These are phyloP conservation scores for Holocentrus rufus DNA, from an alignment of 2,797 vertebrate genomes.

Conservation along the genomic window DNA sequence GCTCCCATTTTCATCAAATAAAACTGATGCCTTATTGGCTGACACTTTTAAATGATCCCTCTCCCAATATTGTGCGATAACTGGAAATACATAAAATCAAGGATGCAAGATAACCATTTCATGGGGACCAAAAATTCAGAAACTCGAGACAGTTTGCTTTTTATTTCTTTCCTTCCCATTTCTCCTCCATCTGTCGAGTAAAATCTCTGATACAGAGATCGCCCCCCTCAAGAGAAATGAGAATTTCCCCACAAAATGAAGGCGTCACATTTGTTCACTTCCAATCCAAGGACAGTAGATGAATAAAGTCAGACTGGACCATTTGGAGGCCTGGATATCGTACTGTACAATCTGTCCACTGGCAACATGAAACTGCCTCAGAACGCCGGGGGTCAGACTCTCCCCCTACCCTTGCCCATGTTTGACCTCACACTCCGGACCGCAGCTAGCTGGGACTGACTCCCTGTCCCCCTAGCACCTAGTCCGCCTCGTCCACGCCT, in stretches of 20 bases:
- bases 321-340: constrained; percentile 16
- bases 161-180: too few species aligned
- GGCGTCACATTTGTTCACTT: neutral
- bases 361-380: constrained; percentile 26
- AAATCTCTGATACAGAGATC: too few species aligned
- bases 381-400: constrained; percentile 11
- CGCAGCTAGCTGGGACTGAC: constrained; percentile 27
- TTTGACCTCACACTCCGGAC: constrained; percentile 60
- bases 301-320: neutral
- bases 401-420: constrained; percentile 28
- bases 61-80: too few species aligned
- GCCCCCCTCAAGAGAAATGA: too few species aligned
- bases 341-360: constrained; percentile 15
- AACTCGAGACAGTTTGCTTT: too few species aligned
- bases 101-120: too few species aligned
- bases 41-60: too few species aligned
- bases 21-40: too few species aligned
- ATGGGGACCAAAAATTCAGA: too few species aligned
- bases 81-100: too few species aligned
- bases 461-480: constrained; percentile 21
- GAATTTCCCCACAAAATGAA: neutral
- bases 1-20: too few species aligned
- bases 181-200: too few species aligned
- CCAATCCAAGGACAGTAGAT: neutral
- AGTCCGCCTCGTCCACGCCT: constrained; percentile 42